These are phyloP conservation scores for Anadara kagoshimensis DNA, from an alignment of 1,140 invertebrate species.

Conservation along the genomic window DNA sequence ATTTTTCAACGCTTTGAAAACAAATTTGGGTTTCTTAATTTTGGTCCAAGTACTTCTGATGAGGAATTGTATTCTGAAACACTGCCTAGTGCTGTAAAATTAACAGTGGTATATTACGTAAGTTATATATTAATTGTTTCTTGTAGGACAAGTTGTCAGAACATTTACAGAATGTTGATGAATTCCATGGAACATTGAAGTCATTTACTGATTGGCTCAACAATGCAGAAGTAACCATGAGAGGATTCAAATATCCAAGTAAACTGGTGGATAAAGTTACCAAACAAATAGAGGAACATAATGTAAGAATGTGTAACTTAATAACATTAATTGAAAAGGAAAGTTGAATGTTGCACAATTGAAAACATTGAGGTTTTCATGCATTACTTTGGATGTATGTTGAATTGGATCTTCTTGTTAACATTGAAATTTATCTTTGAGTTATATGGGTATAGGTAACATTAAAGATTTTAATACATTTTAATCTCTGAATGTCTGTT, in stretches of 20 bases:
- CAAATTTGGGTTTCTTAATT: no score
- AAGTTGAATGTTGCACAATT: no score
- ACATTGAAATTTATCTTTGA: background rate
- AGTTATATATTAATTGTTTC: no score
- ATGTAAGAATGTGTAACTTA: conserved; percentile 72
- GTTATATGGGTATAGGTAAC: background rate
- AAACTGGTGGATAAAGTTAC: conserved; percentile 93
- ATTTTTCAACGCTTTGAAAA: no score
- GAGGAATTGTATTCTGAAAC: no score
- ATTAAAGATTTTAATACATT: background rate
- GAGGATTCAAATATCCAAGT: conserved; percentile 89
- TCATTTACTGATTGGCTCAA: conserved; percentile 97
- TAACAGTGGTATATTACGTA: no score
- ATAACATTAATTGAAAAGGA: background rate
- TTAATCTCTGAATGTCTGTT: no score
- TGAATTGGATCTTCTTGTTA: background rate
- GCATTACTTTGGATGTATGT: background rate
- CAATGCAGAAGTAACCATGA: conserved; percentile 91
- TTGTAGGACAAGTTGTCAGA: conserved; percentile 93
- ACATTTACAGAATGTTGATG: conserved; percentile 95
- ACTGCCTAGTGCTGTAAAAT: no score
- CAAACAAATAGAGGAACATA: conserved; percentile 96
- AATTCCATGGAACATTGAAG: conserved; percentile 94
- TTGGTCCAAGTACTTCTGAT: no score
- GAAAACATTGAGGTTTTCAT: no score